These are phyloP conservation scores for Antidorcas marsupialis DNA, from an alignment of 2,113 vertebrate genomes.

Conservation along the genomic window DNA sequence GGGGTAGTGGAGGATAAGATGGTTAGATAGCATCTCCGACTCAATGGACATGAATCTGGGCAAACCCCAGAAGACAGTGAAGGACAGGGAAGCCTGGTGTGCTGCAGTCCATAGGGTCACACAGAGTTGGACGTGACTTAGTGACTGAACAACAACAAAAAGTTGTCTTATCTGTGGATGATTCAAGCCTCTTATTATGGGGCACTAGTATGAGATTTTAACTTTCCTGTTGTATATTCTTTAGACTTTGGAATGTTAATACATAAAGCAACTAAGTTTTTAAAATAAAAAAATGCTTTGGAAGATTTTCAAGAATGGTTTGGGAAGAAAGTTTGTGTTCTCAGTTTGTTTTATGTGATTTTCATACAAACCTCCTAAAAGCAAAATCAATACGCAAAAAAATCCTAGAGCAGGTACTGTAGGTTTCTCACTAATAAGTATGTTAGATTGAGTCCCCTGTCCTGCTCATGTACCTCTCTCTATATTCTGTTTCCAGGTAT, in stretches of 20 bases:
- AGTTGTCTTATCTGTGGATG: neutral
- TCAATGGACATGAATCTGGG: neutral
- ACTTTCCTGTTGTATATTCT: neutral
- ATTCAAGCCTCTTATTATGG: neutral
- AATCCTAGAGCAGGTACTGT: neutral
- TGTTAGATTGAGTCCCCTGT: neutral
- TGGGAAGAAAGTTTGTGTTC: slow-evolving; percentile 47
- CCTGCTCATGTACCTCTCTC: neutral
- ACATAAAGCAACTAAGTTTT: slow-evolving; percentile 8
- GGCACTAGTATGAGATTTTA: neutral
- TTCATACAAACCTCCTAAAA: slow-evolving; percentile 36
- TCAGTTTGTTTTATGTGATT: slow-evolving; percentile 38
- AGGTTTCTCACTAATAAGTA: neutral
- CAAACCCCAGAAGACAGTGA: neutral
- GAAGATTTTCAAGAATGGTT: slow-evolving; percentile 28
- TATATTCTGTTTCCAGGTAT: neutral
- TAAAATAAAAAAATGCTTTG: neutral
- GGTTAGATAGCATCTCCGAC: neutral
- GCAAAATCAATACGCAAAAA: slow-evolving; percentile 61
- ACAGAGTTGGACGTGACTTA: neutral
- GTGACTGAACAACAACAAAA: neutral
- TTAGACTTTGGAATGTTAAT: neutral
- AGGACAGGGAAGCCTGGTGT: neutral
- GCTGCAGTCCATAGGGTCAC: neutral
- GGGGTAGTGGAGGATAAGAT: neutral